Conservation (phyloP, 2,797 vertebrate genomes). For the Lemur catta region DNA sequence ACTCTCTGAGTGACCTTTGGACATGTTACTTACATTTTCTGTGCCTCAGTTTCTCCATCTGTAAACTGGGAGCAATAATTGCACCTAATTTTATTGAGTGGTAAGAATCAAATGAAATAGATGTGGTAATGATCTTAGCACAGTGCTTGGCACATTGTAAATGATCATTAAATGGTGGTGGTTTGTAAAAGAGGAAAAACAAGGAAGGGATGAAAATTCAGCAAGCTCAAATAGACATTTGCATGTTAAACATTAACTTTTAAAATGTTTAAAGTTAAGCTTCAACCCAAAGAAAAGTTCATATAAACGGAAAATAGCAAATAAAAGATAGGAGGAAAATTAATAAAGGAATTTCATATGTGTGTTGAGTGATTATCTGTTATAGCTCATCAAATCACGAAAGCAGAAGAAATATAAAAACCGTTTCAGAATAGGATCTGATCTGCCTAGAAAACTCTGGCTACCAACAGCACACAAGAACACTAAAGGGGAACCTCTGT, state of each 20-base stretch:
- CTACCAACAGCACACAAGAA: not conserved
- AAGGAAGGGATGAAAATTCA: not conserved
- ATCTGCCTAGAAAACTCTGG: slow-evolving; percentile 18
- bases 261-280: slow-evolving; percentile 32
- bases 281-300: slow-evolving; percentile 18
- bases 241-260: slow-evolving; percentile 41
- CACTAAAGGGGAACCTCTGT: not conserved
- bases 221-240: not conserved
- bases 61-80: not conserved
- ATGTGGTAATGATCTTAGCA: not conserved
- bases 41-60: not conserved
- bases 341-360: slow-evolving; percentile 20
- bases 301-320: slow-evolving; percentile 23
- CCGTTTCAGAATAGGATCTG: not conserved
- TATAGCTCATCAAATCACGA: slow-evolving; percentile 28
- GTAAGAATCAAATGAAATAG: not conserved
- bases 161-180: not conserved
- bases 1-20: not conserved
- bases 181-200: not conserved
- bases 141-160: not conserved
- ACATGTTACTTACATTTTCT: not conserved
- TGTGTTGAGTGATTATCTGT: not conserved
- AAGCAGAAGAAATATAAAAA: slow-evolving; percentile 32
- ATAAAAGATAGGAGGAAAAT: not conserved
- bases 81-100: not conserved